Evolutionary conservation across 2,888 invertebrate species (phyloP).

Genomic region (Drosophila antonietae): DNA sequence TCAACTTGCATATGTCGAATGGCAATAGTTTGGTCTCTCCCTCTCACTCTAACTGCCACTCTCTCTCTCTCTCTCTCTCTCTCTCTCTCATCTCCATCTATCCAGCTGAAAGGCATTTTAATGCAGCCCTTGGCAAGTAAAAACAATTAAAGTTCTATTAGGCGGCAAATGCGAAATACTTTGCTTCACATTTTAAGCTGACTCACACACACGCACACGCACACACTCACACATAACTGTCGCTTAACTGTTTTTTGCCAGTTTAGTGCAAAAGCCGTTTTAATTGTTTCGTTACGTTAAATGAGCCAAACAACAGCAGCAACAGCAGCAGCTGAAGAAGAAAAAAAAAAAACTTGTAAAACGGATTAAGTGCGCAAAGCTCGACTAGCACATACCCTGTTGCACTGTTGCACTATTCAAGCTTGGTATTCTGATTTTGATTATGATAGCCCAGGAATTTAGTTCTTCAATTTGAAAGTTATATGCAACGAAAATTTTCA

Average conservation of each 20-base stretch:
- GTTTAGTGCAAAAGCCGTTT: slow-evolving; percentile 74
- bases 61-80: not conserved
- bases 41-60: not conserved
- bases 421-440: not conserved
- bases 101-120: slow-evolving; percentile 19
- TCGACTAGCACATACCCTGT: slow-evolving; percentile 2
- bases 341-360: slow-evolving; percentile 4
- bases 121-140: slow-evolving; percentile 23
- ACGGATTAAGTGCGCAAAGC: not conserved
- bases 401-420: too few relatives aligned
- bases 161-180: slow-evolving; percentile 74
- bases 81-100: not conserved
- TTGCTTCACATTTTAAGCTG: slow-evolving; percentile 46
- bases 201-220: slow-evolving; percentile 7
- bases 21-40: slow-evolving; percentile 29
- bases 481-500: too few relatives aligned
- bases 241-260: slow-evolving; percentile 71
- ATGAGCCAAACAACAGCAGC: slow-evolving; percentile 57
- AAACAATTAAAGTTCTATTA: slow-evolving; percentile 79
- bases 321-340: slow-evolving; percentile 13
- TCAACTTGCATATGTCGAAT: slow-evolving; percentile 57
- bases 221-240: slow-evolving; percentile 40
- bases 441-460: too few relatives aligned
- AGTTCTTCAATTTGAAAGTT: too few relatives aligned
- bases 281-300: slow-evolving; percentile 79